phyloP scores from a whole-genome alignment of 2,888 invertebrate species.

The Drosophila affinis region DNA sequence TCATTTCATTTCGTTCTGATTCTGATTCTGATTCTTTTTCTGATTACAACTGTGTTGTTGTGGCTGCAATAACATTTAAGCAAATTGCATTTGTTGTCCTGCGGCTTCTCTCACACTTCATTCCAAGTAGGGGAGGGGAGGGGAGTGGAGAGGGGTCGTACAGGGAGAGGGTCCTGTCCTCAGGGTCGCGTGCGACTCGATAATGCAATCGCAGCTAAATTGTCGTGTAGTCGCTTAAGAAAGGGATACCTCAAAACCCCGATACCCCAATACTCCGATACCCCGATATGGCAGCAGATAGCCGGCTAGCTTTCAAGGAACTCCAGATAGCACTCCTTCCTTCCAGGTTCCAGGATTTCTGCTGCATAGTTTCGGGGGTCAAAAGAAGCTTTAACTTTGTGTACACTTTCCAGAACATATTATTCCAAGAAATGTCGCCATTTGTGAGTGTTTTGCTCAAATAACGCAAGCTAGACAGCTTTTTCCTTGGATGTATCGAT shows the following conservation, averaged over 20 bases:
- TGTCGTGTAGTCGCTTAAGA: slow-evolving; percentile 1
- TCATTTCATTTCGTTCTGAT: slow-evolving; percentile 12
- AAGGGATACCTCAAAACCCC: not conserved
- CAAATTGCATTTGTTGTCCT: slow-evolving; percentile 63
- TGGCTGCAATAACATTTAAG: slow-evolving; percentile 48
- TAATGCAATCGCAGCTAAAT: slow-evolving; percentile 18
- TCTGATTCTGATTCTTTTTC: not conserved
- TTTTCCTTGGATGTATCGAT: slow-evolving; percentile 2
- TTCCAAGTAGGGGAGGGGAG: not conserved
- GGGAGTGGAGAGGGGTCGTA: not conserved
- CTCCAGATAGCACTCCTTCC: too few species aligned
- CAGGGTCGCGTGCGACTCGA: slow-evolving; percentile 15
- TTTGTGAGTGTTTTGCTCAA: too few species aligned
- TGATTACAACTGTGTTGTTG: slow-evolving; percentile 49
- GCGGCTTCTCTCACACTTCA: slow-evolving; percentile 34
- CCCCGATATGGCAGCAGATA: too few species aligned
- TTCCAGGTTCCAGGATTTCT: too few species aligned
- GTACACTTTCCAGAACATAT: too few species aligned
- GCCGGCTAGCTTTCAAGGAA: too few species aligned
- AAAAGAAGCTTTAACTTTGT: too few species aligned
- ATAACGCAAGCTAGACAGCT: too few species aligned
- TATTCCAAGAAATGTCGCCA: not conserved
- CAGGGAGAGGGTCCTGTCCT: slow-evolving; percentile 11
- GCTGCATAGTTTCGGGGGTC: too few species aligned
- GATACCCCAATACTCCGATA: too few species aligned